Evolutionary conservation across 2,888 invertebrate species (phyloP).

Genomic region (Synergus gifuensis): DNA sequence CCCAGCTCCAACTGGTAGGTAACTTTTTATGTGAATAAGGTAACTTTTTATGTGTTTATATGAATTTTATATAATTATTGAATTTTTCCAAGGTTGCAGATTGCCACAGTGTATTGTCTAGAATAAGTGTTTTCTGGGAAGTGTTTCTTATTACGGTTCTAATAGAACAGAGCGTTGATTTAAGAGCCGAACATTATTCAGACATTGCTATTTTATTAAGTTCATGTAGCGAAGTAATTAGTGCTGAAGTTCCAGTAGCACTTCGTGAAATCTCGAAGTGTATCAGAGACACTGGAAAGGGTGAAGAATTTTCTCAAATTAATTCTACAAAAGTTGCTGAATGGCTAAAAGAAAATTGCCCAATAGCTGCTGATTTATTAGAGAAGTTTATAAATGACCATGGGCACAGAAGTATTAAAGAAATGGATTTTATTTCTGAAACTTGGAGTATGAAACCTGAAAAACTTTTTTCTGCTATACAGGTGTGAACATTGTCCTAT

Average conservation of each 20-base stretch:
- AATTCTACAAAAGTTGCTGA: conserved; percentile 78
- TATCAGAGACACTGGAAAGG: conserved; percentile 77
- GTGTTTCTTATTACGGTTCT: conserved; percentile 80
- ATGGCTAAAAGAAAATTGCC: conserved; percentile 82
- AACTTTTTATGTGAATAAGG: not conserved
- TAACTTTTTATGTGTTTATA: conserved; percentile 55
- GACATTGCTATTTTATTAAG: conserved; percentile 86
- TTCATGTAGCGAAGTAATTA: conserved; percentile 84
- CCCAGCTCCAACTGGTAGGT: not conserved
- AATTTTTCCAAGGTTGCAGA: not conserved
- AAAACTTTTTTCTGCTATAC: conserved; percentile 82
- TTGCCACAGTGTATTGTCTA: conserved; percentile 78
- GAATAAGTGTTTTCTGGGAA: conserved; percentile 80
- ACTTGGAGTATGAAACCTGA: conserved; percentile 84
- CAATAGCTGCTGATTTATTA: conserved; percentile 78
- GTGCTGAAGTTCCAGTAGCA: conserved; percentile 85
- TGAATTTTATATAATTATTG: conserved; percentile 58
- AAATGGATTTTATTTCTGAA: conserved; percentile 84
- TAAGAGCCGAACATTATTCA: conserved; percentile 83
- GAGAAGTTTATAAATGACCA: conserved; percentile 83
- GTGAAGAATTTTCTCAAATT: conserved; percentile 79
- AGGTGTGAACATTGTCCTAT: conserved; percentile 70
- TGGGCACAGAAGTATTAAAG: conserved; percentile 85
- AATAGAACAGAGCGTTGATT: conserved; percentile 79
- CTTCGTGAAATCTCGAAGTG: conserved; percentile 78